Percentiles rank a stretch among this genome's conserved stretches.
Evolutionary conservation across 2,113 vertebrate species (phyloP).

Genomic region (Rhizomys pruinosus): DNA sequence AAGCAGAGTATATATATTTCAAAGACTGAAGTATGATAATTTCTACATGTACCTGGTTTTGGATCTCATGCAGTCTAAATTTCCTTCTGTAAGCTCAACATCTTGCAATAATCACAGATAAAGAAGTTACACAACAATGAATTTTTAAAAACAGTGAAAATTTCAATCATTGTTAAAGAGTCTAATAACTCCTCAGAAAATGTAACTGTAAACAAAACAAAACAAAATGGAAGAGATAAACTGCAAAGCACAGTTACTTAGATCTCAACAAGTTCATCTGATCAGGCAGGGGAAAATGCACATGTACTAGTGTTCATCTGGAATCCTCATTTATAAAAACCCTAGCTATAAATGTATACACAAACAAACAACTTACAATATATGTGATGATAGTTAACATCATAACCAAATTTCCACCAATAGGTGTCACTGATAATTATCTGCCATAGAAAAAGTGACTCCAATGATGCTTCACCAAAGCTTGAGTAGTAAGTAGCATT

Average conservation of each 20-base stretch:
- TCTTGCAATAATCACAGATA: not conserved
- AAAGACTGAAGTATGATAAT: not conserved
- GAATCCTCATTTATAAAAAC: constrained; percentile 47
- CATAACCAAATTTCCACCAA: not conserved
- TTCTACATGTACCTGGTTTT: not conserved
- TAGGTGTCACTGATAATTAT: not conserved
- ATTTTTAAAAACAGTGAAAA: too few relatives aligned
- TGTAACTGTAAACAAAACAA: not conserved
- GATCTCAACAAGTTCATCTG: not conserved
- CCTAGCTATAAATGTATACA: not conserved
- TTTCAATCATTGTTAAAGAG: not conserved
- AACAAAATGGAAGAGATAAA: too few relatives aligned
- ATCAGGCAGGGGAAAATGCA: not conserved
- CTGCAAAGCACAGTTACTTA: not conserved
- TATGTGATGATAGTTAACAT: not conserved
- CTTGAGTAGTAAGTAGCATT: constrained; percentile 37
- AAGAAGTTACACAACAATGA: too few relatives aligned
- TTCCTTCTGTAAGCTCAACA: constrained; percentile 1
- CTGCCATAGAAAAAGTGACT: constrained; percentile 44
- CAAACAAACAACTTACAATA: not conserved
- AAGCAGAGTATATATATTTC: not conserved
- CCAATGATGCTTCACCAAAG: not conserved
- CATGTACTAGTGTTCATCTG: not conserved
- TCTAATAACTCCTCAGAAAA: not conserved
- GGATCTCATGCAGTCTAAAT: not conserved